These are phyloP conservation scores for Lasioglossum baleicum DNA, from an alignment of 1,140 invertebrate genomes.

Conservation along the genomic window DNA sequence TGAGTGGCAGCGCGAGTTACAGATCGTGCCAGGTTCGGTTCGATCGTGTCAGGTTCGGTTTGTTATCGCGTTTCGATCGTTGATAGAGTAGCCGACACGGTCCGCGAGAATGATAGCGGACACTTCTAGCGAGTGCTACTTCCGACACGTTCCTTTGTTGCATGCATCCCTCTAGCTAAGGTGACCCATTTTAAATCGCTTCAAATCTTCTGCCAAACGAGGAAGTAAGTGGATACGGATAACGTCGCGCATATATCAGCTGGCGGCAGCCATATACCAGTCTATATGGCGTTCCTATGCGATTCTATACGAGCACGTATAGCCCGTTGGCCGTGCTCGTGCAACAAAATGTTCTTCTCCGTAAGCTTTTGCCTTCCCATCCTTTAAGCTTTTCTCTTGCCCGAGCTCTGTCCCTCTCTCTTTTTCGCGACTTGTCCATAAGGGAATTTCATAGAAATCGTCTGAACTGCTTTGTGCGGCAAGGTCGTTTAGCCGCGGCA, in stretches of 20 bases:
- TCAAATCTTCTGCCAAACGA: conserved; percentile 64
- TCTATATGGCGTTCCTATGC: conserved; percentile 62
- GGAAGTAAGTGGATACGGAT: conserved; percentile 67
- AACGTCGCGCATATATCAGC: conserved; percentile 68
- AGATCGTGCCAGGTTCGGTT: not conserved
- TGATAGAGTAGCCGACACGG: not conserved
- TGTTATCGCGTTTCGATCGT: not conserved
- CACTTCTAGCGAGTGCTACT: conserved; percentile 29
- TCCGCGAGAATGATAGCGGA: conserved; percentile 8
- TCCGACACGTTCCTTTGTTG: conserved; percentile 43
- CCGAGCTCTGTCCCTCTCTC: too few species aligned
- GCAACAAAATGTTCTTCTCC: conserved; percentile 43
- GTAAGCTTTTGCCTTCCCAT: not conserved
- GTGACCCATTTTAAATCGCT: conserved; percentile 57
- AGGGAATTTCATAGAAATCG: conserved; percentile 29
- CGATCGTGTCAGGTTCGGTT: too few species aligned
- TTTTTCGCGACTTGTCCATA: conserved; percentile 2
- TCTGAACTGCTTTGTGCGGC: conserved; percentile 7
- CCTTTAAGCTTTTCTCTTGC: not conserved
- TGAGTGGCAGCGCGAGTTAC: not conserved
- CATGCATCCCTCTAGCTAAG: conserved; percentile 38
- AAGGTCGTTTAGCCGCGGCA: conserved; percentile 13
- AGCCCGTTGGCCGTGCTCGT: conserved; percentile 47
- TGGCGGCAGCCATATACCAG: conserved; percentile 66
- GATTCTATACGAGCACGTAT: conserved; percentile 51